phyloP scores from a whole-genome alignment of 2,113 vertebrate genomes.

The Chrysochloris asiatica region DNA sequence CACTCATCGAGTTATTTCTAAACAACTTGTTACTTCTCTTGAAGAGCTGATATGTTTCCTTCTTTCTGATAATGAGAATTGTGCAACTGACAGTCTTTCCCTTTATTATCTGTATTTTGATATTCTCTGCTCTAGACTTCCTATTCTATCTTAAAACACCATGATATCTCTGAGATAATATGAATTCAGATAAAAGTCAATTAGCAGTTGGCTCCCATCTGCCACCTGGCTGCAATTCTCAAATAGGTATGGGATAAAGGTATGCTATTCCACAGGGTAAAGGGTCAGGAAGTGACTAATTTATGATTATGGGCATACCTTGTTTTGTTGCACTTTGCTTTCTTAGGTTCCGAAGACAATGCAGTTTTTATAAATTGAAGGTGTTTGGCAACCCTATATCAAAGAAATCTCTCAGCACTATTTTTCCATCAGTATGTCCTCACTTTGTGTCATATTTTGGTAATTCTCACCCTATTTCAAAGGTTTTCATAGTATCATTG shows the following conservation, averaged over 20 bases:
- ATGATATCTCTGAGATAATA: not conserved
- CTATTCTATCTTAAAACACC: slow-evolving; percentile 9
- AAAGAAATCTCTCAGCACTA: no score
- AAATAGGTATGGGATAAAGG: not conserved
- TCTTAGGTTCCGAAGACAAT: no score
- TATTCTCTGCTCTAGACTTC: not conserved
- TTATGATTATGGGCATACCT: not conserved
- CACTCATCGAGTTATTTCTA: not conserved
- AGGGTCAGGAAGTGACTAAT: not conserved
- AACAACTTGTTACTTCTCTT: not conserved
- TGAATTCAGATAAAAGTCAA: not conserved
- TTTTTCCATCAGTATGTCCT: no score
- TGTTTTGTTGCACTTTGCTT: no score
- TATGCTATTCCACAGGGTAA: not conserved
- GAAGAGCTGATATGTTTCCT: not conserved
- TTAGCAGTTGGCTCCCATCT: not conserved
- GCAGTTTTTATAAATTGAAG: no score
- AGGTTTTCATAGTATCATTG: no score
- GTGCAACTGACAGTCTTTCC: not conserved
- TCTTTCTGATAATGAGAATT: not conserved
- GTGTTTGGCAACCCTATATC: no score
- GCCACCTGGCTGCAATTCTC: not conserved
- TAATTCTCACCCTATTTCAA: no score
- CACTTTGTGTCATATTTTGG: no score
- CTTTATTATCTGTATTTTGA: not conserved